Evolutionary conservation across 1,140 invertebrate genomes (phyloP).

Genomic region (Zaprionus inermis): DNA sequence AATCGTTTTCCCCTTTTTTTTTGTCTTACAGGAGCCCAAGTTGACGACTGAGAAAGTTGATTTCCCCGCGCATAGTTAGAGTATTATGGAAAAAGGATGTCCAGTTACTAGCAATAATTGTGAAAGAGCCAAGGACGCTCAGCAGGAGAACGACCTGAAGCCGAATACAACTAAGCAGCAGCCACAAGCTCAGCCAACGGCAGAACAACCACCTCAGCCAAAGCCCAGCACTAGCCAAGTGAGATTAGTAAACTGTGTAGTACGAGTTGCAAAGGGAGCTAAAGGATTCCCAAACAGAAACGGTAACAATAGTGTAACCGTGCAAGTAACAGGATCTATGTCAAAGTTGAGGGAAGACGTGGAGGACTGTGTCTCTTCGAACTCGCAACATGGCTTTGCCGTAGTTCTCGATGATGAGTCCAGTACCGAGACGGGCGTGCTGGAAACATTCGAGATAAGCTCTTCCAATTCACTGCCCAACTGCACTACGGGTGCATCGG

Average conservation of each 20-base stretch:
- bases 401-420: conserved; percentile 81
- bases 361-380: conserved; percentile 71
- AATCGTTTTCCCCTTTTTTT: not conserved
- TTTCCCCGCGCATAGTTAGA: conserved; percentile 29
- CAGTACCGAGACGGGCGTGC: conserved; percentile 66
- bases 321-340: conserved; percentile 63
- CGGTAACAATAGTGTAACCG: conserved; percentile 1
- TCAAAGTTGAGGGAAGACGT: conserved; percentile 75
- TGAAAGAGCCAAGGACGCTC: conserved; percentile 55
- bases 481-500: conserved; percentile 47
- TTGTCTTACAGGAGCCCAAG: conserved; percentile 41
- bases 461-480: conserved; percentile 78
- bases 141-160: conserved; percentile 32
- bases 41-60: conserved; percentile 10
- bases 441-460: conserved; percentile 76
- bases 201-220: conserved; percentile 19
- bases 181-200: conserved; percentile 6
- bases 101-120: conserved; percentile 62
- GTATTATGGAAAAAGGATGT: conserved; percentile 80
- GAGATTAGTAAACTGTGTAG: conserved; percentile 2
- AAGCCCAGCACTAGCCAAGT: conserved; percentile 62
- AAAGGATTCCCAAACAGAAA: conserved; percentile 27
- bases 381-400: conserved; percentile 77
- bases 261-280: conserved; percentile 17
- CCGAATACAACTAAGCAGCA: conserved; percentile 14